Percentiles rank a stretch among this genome's conserved stretches.
phyloP scores from a whole-genome alignment of 2,113 vertebrate genomes.

The Casuarius casuarius region DNA sequence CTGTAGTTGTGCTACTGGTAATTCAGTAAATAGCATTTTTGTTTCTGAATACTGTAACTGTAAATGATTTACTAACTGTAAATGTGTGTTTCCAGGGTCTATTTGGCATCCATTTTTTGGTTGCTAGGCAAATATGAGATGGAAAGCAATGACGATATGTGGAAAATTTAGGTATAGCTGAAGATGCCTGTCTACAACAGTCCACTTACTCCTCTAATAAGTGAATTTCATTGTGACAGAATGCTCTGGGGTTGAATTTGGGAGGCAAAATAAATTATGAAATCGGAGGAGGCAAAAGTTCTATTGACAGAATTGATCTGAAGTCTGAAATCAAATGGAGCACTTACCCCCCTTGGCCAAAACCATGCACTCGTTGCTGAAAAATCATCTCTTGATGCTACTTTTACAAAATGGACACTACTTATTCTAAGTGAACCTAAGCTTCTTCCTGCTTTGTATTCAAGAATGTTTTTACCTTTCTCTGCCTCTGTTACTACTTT shows the following conservation, averaged over 20 bases:
- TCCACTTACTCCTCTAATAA: not conserved
- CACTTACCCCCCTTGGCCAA: not conserved
- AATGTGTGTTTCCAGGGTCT: not conserved
- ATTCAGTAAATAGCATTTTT: not conserved
- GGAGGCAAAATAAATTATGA: not conserved
- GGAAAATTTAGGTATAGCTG: not conserved
- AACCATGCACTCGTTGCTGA: not conserved
- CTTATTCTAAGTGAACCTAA: not conserved
- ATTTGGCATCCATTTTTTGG: not conserved
- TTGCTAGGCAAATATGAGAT: not conserved
- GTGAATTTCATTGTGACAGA: not conserved
- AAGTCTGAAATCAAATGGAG: slow-evolving; percentile 36
- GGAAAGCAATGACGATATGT: not conserved
- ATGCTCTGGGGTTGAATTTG: slow-evolving; percentile 23
- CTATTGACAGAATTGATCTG: slow-evolving; percentile 26
- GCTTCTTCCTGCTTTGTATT: not conserved
- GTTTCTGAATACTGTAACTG: not conserved
- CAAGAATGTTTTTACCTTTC: not conserved
- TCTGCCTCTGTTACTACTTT: not conserved
- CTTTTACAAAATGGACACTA: slow-evolving; percentile 7
- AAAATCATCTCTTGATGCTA: slow-evolving; percentile 8
- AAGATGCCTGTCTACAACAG: not conserved
- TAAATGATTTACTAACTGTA: not conserved
- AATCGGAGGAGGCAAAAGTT: not conserved
- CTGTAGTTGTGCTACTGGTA: not conserved